Conservation (phyloP, 2,888 invertebrate genomes). For the Clivina fossor region DNA sequence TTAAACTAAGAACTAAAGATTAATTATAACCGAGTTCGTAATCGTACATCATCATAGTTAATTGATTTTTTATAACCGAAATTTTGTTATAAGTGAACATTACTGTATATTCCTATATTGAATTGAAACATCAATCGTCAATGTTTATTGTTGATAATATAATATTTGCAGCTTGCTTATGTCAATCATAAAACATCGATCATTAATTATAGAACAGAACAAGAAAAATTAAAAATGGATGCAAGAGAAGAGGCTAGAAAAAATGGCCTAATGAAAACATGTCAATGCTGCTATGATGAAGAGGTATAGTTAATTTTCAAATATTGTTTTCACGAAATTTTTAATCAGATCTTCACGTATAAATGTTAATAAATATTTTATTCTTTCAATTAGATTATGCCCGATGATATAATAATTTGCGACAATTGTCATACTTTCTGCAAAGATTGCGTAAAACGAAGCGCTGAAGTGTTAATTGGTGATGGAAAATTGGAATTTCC, state of each 20-base stretch:
- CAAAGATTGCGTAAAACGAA: constrained; percentile 52
- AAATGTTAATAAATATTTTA: constrained; percentile 37
- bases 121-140: too few relatives aligned
- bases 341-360: not conserved
- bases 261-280: constrained; percentile 50
- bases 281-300: constrained; percentile 60
- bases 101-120: too few relatives aligned
- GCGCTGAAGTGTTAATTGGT: constrained; percentile 51
- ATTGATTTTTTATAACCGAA: too few relatives aligned
- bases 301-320: too few relatives aligned
- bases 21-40: too few relatives aligned
- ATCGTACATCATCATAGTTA: too few relatives aligned
- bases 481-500: constrained; percentile 53
- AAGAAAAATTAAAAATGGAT: constrained; percentile 45
- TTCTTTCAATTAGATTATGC: constrained; percentile 34
- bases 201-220: constrained; percentile 43
- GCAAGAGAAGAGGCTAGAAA: constrained; percentile 48
- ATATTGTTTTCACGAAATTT: not conserved
- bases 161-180: constrained; percentile 45
- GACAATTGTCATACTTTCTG: constrained; percentile 53
- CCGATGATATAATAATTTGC: constrained; percentile 43
- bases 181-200: constrained; percentile 48
- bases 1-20: too few relatives aligned
- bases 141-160: too few relatives aligned
- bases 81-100: too few relatives aligned